These are phyloP conservation scores for Tupaia chinensis DNA, from an alignment of 2,113 vertebrate species.

Conservation along the genomic window DNA sequence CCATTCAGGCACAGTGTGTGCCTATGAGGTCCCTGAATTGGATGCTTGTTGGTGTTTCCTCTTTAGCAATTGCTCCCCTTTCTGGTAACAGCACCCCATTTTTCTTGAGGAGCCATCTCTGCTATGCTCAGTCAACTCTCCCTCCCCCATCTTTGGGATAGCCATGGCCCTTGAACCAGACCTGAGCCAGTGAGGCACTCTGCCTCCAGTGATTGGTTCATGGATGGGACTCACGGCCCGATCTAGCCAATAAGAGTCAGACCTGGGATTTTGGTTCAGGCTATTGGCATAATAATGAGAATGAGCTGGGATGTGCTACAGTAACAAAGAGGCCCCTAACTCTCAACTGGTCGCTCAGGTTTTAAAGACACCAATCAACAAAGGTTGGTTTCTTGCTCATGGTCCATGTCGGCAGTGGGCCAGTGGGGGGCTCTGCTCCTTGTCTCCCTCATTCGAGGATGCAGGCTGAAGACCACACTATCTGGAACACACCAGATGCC, in stretches of 20 bases:
- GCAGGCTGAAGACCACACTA: not conserved
- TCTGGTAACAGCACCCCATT: not conserved
- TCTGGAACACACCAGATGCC: not conserved
- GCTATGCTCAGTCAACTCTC: too few relatives aligned
- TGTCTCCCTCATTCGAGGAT: not conserved
- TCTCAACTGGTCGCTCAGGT: not conserved
- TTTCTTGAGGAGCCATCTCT: not conserved
- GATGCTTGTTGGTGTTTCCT: not conserved
- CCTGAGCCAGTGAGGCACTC: not conserved
- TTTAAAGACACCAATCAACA: not conserved
- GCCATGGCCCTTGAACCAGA: fast-evolving
- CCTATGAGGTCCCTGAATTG: not conserved
- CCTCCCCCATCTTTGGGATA: fast-evolving
- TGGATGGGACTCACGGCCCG: too few relatives aligned
- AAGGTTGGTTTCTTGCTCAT: not conserved
- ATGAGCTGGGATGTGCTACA: not conserved
- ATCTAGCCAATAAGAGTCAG: not conserved
- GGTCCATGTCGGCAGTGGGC: too few relatives aligned
- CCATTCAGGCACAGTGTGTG: fast-evolving
- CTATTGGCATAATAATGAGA: not conserved
- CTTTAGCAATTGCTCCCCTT: not conserved
- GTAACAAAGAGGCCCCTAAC: not conserved
- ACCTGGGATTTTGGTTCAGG: not conserved
- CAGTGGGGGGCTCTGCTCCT: not conserved
- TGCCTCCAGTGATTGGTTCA: not conserved